Conservation (phyloP, 2,888 invertebrate genomes). For the Eupelmus urozonus region DNA sequence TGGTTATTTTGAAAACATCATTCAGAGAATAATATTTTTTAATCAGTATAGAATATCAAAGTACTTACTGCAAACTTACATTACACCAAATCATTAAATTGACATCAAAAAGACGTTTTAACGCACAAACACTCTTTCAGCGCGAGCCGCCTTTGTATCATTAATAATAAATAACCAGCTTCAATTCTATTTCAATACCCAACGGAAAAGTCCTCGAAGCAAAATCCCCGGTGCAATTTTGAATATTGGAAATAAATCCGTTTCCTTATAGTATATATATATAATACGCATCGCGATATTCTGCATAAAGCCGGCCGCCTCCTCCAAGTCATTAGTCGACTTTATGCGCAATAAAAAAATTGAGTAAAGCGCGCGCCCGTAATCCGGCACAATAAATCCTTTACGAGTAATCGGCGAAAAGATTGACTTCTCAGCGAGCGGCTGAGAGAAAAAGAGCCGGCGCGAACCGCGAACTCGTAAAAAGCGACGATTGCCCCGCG, state of each 20-base stretch:
- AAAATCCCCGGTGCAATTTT: neutral
- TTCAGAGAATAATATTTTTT: no score
- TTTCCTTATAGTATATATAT: neutral
- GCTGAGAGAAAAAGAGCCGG: no score
- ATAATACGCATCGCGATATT: neutral
- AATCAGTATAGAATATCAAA: no score
- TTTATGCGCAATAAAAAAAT: conserved; percentile 18
- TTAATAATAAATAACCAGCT: no score
- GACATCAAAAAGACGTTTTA: no score
- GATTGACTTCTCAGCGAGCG: conserved; percentile 22
- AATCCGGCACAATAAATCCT: conserved; percentile 29
- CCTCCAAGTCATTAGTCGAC: conserved; percentile 12
- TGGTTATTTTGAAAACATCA: no score
- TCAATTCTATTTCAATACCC: no score
- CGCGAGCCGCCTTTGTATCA: no score
- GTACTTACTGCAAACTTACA: no score
- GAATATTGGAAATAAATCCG: neutral
- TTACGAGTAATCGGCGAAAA: conserved; percentile 27
- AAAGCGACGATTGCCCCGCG: neutral
- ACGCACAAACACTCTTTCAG: no score
- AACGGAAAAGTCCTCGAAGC: neutral
- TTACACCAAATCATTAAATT: no score
- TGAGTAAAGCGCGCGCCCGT: neutral
- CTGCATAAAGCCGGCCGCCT: neutral
- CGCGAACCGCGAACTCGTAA: neutral